Conservation (phyloP, 2,888 invertebrate species). For the Ormyrus rosae region DNA sequence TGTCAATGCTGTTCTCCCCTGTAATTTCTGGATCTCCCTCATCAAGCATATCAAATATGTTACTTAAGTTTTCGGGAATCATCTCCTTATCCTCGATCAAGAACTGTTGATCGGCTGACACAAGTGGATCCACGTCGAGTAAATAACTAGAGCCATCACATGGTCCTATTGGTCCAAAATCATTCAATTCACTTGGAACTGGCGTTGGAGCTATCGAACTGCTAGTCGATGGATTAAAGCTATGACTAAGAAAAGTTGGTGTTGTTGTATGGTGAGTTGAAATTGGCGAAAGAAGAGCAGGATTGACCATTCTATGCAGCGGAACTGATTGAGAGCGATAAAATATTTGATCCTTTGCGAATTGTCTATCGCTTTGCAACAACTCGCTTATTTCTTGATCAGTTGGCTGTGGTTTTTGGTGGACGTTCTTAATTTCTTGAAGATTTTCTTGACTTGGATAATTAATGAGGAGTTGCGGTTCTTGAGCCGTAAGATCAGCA, state of each 20-base stretch:
- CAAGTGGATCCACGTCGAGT: conserved; percentile 70
- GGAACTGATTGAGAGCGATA: conserved; percentile 89
- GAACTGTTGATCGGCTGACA: conserved; percentile 69
- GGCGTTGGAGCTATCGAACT: conserved; percentile 84
- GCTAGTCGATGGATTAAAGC: conserved; percentile 77
- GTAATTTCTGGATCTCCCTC: conserved; percentile 66
- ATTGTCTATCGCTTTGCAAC: conserved; percentile 78
- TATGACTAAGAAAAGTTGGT: conserved; percentile 66
- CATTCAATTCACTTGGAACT: conserved; percentile 84
- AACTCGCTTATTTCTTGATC: conserved; percentile 81
- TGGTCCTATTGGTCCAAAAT: conserved; percentile 81
- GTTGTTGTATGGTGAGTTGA: conserved; percentile 69
- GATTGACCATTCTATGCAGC: conserved; percentile 78
- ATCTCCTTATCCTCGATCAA: conserved; percentile 72
- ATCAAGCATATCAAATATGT: conserved; percentile 82
- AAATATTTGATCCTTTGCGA: conserved; percentile 69
- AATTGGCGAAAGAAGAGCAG: conserved; percentile 73
- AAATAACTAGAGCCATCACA: conserved; percentile 77
- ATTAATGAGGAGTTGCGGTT: conserved; percentile 70
- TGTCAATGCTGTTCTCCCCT: conserved; percentile 20
- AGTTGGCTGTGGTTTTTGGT: conserved; percentile 66
- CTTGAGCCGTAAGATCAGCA: conserved; percentile 67
- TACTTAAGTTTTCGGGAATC: conserved; percentile 81
- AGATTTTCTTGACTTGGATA: conserved; percentile 74
- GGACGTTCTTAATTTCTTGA: conserved; percentile 68